Percentiles rank a stretch among this genome's conserved stretches.
phyloP scores from a whole-genome alignment of 2,888 invertebrate species.

The Dynastes tityus region DNA sequence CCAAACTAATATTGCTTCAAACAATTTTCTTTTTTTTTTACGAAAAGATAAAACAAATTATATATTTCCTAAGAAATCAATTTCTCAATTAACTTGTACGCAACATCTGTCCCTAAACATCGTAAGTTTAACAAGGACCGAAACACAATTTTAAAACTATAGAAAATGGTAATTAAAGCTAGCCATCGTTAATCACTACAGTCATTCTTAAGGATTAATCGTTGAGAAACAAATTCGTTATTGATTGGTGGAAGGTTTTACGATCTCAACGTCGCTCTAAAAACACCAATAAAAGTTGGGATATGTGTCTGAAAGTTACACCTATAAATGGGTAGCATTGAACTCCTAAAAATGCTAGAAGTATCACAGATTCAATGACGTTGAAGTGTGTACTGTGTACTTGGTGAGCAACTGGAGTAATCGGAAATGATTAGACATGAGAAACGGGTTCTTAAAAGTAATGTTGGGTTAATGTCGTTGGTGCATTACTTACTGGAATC shows the following conservation, averaged over 20 bases:
- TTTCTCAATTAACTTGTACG: no score
- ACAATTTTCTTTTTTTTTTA: no score
- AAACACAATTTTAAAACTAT: no score
- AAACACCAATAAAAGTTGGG: neutral
- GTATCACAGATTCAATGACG: neutral
- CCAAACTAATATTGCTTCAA: no score
- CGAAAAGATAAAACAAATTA: no score
- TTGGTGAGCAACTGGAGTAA: neutral
- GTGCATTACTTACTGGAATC: neutral
- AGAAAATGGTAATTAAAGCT: no score
- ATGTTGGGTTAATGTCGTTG: neutral
- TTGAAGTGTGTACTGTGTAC: neutral
- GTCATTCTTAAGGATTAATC: no score
- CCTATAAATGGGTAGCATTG: slow-evolving; percentile 11
- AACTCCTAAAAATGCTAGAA: neutral
- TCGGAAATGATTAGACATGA: neutral
- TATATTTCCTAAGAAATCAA: no score
- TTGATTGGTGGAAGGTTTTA: neutral
- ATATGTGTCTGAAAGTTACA: neutral
- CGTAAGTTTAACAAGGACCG: no score
- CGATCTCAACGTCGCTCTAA: neutral
- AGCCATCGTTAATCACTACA: no score
- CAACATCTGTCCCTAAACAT: no score
- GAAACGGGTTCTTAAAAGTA: neutral
- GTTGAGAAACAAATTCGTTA: slow-evolving; percentile 9